Evolutionary conservation across 1,140 invertebrate genomes (phyloP), one percentile per base, ranked within the genome.

Genomic region (Oryctes rhinoceros): DNA sequence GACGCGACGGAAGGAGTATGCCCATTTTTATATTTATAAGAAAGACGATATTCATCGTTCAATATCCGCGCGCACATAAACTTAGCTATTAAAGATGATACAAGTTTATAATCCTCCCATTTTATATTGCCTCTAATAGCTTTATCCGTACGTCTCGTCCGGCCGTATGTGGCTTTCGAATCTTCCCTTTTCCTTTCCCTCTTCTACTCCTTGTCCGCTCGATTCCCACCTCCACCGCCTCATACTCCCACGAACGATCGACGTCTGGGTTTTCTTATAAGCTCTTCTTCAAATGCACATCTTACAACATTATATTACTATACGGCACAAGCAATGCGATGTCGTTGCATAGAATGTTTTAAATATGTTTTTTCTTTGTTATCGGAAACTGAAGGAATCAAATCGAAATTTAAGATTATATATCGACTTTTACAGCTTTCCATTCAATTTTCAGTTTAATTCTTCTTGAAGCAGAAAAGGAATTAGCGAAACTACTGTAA

Each of bases 101-200:
- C 84, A 85, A 86, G 83, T 86, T 86, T 84, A 85, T 85, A 86
- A 86, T 86, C 84, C 83, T 82, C 79, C 39, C 71, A 82, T 85
- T 85, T 84, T 84, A 84, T 83, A 84, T 84, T 83, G 76, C 81
- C 44, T 83, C 81, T 85, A 83, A 84, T 84, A 83, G 83, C 83
- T 80, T 76, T 71, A 79, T 81, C 83, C 80, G 82, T 67, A 75
- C 78, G 79, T 67, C 67, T 71, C 67, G 20, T 30, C 67, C 4
- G 5, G 1, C 18, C 20, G 65, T 71, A 35, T 44, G 9, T 18
- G 18, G 67, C 20, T 11, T 71, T 71, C 1, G 20, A 35, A 35
- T 35, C 67, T 35, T 35, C 67, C 10, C 9, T 13, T 35, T 37
- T 35, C 18, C 20, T 37, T 24, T 24, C 4, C 4, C 20, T 71